Evolutionary conservation across 2,888 invertebrate genomes (phyloP).

Genomic region (Eubasilissa splendida): DNA sequence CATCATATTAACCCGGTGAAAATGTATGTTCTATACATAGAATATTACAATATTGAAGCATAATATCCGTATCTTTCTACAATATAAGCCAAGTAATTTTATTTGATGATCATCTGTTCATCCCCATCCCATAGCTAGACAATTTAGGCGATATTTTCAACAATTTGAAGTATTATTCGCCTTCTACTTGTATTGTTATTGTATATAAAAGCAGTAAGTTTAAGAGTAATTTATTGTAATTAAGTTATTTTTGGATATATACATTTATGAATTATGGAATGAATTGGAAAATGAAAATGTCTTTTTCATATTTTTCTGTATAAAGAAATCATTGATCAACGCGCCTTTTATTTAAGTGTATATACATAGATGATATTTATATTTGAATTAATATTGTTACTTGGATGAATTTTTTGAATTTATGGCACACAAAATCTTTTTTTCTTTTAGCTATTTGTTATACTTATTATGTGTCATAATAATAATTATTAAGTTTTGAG

Average conservation of each 20-base stretch:
- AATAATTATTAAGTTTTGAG: conserved; percentile 59
- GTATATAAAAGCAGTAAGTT: conserved; percentile 44
- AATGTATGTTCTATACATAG: too few species aligned
- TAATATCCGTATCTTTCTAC: not conserved
- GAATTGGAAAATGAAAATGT: not conserved
- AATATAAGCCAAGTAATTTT: not conserved
- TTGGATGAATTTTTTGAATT: conserved; percentile 48
- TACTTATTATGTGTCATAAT: conserved; percentile 59
- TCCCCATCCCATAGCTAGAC: conserved; percentile 18
- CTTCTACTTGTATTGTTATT: conserved; percentile 53
- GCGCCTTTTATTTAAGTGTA: conserved; percentile 55
- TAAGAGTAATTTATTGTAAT: conserved; percentile 53
- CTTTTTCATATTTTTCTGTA: too few species aligned
- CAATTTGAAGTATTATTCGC: conserved; percentile 28
- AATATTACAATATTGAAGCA: not conserved
- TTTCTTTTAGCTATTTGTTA: conserved; percentile 35
- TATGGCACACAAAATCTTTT: conserved; percentile 56
- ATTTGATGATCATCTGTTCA: not conserved
- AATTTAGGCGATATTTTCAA: conserved; percentile 21
- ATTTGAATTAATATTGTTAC: conserved; percentile 51
- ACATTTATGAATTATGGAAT: conserved; percentile 47
- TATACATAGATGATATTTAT: conserved; percentile 49
- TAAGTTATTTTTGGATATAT: conserved; percentile 53
- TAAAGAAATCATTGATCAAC: conserved; percentile 33
- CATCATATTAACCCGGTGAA: conserved; percentile 15